A percentile compares a stretch with the other conserved stretches of the same genome.
Conservation (phyloP, 2,888 invertebrate species). For the Tipula lateralis region DNA sequence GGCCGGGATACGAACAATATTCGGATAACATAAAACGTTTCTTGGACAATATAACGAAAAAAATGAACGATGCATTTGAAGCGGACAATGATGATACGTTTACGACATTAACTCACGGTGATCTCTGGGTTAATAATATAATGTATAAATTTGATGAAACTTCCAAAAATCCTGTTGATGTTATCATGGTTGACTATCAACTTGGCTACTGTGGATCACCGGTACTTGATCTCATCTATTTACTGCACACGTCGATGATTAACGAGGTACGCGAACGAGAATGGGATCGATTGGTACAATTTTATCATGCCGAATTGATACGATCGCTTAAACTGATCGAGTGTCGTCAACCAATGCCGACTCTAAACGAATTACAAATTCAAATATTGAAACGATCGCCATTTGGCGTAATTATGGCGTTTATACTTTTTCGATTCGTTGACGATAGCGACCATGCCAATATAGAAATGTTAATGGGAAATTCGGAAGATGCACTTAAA, state of each 20-base stretch:
- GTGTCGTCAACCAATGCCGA: background rate
- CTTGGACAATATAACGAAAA: background rate
- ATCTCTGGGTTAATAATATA: constrained; percentile 47
- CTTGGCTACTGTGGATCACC: background rate
- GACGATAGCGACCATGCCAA: background rate
- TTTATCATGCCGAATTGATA: background rate
- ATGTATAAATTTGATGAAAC: constrained; percentile 44
- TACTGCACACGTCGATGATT: background rate
- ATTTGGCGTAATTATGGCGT: background rate
- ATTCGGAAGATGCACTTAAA: background rate
- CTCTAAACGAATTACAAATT: background rate
- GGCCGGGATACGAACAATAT: background rate
- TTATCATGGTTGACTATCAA: constrained; percentile 36
- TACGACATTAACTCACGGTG: constrained; percentile 43
- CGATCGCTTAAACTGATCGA: background rate
- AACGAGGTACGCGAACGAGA: background rate
- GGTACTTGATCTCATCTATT: background rate
- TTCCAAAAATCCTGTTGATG: constrained; percentile 39
- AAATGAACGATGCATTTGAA: background rate
- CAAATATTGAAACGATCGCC: background rate
- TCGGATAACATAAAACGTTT: background rate
- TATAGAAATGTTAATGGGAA: background rate
- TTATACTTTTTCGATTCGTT: background rate
- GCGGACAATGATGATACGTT: background rate
- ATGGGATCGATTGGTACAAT: background rate